Base-by-base conservation (phyloP, 2,888 invertebrate genomes). In the Ophioninae sp. region DNA sequence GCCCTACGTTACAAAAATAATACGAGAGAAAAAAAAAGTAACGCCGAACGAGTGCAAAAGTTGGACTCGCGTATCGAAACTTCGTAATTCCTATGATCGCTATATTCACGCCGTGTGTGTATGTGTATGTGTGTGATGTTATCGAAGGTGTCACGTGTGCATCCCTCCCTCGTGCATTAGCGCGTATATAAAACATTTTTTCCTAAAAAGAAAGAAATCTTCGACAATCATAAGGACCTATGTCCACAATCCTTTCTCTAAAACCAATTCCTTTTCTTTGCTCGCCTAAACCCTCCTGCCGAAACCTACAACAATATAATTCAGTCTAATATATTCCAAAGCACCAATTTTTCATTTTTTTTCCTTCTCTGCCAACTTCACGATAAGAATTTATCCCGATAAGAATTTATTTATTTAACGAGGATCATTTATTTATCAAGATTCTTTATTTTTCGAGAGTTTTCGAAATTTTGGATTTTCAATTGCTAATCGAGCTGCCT, bases 261-360 rank as follows among this genome's bases (percentile, higher is more conserved):
- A 17, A 51, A 51, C 77, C 79, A 61, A 71, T 56, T 78, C 56
- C 39, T 7, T 22, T 22, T 22, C 41, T 59, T 65, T 79, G 69
- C 64, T 68, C 81, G 72, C 82, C 75, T 64, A 56, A 22, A 82
- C 85, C 85, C 85, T 75, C 78, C 76, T 82, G 85, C 76, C 77
- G 79, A 85, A 91, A 90, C 86, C 88, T 90, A 91, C 88, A 91
- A 92, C 90, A 91, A 91, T 90, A 51, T 51, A 89, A 91, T 91
- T 92, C 92, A 92, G 92, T 92, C 92, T 92, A 91, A 92, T 92
- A 89, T 88, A 91, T 92, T 92, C 88, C 90, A 89, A 91, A 92
- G 92, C 92, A 92, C 92, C 92, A 92, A 91, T 91, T 87, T 87
- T 86, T 88, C 30, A 30, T 30, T 30, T 30, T 30, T 30, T 30